Evolutionary conservation across 2,888 invertebrate species (phyloP), one percentile per base, ranked within the genome.

Genomic region (Anarsia innoxiella): DNA sequence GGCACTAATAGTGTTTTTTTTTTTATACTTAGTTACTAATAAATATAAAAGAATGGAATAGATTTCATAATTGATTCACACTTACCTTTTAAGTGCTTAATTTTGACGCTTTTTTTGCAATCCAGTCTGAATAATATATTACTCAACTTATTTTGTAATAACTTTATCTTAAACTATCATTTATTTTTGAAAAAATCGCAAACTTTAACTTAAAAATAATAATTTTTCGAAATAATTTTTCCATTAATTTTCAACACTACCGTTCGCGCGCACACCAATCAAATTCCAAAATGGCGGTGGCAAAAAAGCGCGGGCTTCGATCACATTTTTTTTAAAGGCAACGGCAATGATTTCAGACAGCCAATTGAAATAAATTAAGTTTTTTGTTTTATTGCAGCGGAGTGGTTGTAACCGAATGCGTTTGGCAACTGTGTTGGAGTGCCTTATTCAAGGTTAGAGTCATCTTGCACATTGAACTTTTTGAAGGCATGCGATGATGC

Each of bases 51-150:
- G 15, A 33, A 12, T 25, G 25, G 23, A n/a, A 32, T 28, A 15
- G 12, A 27, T 16, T n/a, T n/a, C n/a, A n/a, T n/a, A n/a, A n/a
- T n/a, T n/a, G n/a, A n/a, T n/a, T n/a, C n/a, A n/a, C n/a, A 66
- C 76, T 71, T 39, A 77, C 77, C 71, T 54, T 73, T 73, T 53
- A 74, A 39, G 56, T 67, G 60, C 67, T 70, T 69, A 77, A 77
- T 77, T 69, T 76, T 77, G 73, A 43, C 49, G 45, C 48, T 46
- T 63, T 51, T 45, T 19, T 34, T n/a, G n/a, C n/a, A n/a, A n/a
- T n/a, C n/a, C n/a, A n/a, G n/a, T n/a, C n/a, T n/a, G n/a, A n/a
- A n/a, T n/a, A n/a, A n/a, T n/a, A n/a, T n/a, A n/a, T n/a, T n/a
- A n/a, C n/a, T n/a, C n/a, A n/a, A n/a, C n/a, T n/a, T n/a, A n/a